These are phyloP conservation scores for Listronotus oregonensis DNA, from an alignment of 1,140 invertebrate species.

Conservation along the genomic window DNA sequence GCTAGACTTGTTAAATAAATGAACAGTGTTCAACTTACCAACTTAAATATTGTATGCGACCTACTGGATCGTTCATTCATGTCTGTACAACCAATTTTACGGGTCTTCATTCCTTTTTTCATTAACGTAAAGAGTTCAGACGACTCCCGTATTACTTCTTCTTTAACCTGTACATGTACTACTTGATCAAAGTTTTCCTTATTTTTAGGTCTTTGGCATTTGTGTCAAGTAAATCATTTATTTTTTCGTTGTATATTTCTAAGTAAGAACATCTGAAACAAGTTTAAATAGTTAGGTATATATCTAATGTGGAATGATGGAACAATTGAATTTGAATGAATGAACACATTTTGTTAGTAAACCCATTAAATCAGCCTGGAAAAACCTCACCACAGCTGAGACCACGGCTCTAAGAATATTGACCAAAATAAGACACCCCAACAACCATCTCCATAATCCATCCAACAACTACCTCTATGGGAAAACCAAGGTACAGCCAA, in stretches of 20 bases:
- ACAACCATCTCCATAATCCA: too few species aligned
- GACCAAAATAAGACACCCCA: too few species aligned
- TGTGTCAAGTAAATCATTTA: slow-evolving; percentile 71
- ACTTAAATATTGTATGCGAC: slow-evolving; percentile 78
- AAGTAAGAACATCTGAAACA: slow-evolving; percentile 73
- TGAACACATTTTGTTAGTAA: too few species aligned
- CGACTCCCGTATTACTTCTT: slow-evolving; percentile 65
- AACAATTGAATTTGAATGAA: slow-evolving; percentile 1
- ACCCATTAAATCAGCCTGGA: too few species aligned
- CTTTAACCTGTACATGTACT: slow-evolving; percentile 62
- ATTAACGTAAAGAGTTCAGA: slow-evolving; percentile 68
- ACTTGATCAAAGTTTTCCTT: slow-evolving; percentile 62
- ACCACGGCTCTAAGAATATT: too few species aligned
- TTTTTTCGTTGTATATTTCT: slow-evolving; percentile 83
- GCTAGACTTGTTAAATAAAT: too few species aligned
- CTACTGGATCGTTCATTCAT: slow-evolving; percentile 81
- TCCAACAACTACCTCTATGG: too few species aligned
- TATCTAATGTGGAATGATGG: neutral
- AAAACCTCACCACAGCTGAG: too few species aligned
- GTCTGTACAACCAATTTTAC: slow-evolving; percentile 73
- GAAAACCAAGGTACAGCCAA: too few species aligned
- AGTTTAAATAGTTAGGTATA: neutral
- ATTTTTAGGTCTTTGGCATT: slow-evolving; percentile 67
- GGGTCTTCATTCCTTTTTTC: slow-evolving; percentile 68
- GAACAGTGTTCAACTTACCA: slow-evolving; percentile 54